A percentile compares a stretch with the other conserved stretches of the same genome.
phyloP scores from a whole-genome alignment of 2,888 invertebrate genomes.

The Cheilosia vernalis region DNA sequence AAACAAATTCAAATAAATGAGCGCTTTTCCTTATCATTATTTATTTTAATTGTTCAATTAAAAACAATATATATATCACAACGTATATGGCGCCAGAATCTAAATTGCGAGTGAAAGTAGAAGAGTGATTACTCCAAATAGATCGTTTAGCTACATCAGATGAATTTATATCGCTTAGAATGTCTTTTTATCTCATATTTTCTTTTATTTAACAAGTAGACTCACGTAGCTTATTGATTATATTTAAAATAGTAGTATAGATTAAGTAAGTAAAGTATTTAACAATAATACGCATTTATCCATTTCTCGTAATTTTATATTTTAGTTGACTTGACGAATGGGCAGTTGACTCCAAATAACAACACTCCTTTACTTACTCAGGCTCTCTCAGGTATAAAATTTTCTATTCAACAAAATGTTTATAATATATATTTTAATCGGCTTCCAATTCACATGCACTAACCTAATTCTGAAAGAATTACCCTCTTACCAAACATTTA shows the following conservation, averaged over 20 bases:
- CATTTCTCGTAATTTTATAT: conserved; percentile 81
- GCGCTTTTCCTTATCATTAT: conserved; percentile 8
- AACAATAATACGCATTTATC: conserved; percentile 14
- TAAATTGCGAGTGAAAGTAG: conserved; percentile 55
- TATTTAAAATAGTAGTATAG: conserved; percentile 40
- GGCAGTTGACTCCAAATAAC: conserved; percentile 97
- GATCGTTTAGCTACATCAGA: conserved; percentile 50
- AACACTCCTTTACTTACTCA: conserved; percentile 97
- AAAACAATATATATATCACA: background rate
- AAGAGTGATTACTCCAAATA: conserved; percentile 41
- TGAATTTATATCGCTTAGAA: conserved; percentile 47
- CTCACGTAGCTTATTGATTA: conserved; percentile 53
- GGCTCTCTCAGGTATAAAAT: conserved; percentile 94
- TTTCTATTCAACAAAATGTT: conserved; percentile 24
- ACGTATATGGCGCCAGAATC: conserved; percentile 1
- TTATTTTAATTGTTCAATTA: conserved; percentile 34
- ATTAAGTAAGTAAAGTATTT: background rate
- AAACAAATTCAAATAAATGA: background rate
- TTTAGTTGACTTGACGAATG: conserved; percentile 97
- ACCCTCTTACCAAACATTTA: conserved; percentile 78
- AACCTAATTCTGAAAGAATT: conserved; percentile 71
- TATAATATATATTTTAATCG: conserved; percentile 26
- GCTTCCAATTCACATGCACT: conserved; percentile 60
- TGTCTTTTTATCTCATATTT: conserved; percentile 37
- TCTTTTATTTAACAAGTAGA: conserved; percentile 47